Evolutionary conservation across 2,797 vertebrate genomes (phyloP).

Genomic region (Typhlichthys eigenmanni): DNA sequence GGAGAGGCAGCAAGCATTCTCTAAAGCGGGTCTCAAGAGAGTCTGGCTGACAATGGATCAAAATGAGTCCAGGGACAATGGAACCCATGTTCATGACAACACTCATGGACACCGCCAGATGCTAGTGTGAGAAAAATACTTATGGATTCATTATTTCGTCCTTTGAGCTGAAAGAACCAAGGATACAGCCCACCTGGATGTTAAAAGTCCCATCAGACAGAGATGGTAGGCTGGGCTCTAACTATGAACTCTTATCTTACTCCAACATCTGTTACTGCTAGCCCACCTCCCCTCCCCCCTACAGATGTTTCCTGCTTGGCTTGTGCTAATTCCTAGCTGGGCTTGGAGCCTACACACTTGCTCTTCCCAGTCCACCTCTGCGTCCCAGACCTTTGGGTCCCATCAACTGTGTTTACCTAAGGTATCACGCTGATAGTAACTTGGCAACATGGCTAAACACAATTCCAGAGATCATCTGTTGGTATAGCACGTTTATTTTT

Average conservation of each 20-base stretch:
- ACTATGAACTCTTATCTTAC: constrained; percentile 74
- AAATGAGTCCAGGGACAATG: constrained; percentile 78
- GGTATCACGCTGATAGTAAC: constrained; percentile 65
- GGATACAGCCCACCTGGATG: constrained; percentile 76
- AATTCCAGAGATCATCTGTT: constrained; percentile 70
- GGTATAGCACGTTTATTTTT: constrained; percentile 66
- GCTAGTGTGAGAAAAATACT: constrained; percentile 64
- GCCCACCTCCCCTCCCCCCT: constrained; percentile 59
- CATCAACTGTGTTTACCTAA: constrained; percentile 75
- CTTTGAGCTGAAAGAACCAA: constrained; percentile 68
- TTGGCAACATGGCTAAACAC: constrained; percentile 75
- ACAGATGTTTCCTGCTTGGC: constrained; percentile 86
- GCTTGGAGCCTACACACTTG: constrained; percentile 62
- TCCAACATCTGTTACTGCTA: constrained; percentile 80
- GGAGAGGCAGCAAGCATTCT: constrained; percentile 69
- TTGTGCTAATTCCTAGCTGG: constrained; percentile 63
- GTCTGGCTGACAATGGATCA: constrained; percentile 81
- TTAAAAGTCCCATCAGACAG: constrained; percentile 63
- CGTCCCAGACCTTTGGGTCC: constrained; percentile 62
- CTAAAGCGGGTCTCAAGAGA: constrained; percentile 71
- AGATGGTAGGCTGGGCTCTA: constrained; percentile 61
- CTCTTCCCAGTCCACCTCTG: constrained; percentile 49
- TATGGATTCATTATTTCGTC: constrained; percentile 74
- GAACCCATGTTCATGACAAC: constrained; percentile 68
- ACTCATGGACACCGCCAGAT: constrained; percentile 73